Base-by-base conservation (phyloP, 2,113 vertebrate genomes). In the Tympanuchus pallidicinctus region DNA sequence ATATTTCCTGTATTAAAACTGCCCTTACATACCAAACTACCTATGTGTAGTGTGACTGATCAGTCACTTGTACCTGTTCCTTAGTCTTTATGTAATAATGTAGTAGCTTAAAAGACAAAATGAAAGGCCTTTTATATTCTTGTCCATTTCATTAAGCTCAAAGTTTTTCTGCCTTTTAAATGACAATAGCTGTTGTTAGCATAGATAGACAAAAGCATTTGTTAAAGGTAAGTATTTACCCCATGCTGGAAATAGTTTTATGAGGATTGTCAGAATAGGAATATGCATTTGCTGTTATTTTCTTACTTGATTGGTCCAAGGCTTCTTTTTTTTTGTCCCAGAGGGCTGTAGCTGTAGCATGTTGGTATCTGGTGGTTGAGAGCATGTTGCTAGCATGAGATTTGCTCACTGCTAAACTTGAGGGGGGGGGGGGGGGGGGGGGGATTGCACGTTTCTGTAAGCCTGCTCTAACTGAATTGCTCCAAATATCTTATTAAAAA, bases 1-100 rank as follows among this genome's bases (percentile, higher is more conserved):
- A 1, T 60, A 34, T 86, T 93, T 95, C 86, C 83, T 86, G 18
- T 86, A 5, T 64, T 64, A 89, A 93, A 94, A 90, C 61, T 77
- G 11, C 50, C 77, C 50, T 92, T 92, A 84, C 80, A 86, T 81
- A 93, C 73, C 65, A 42, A 66, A 47, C 30, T 45, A 10, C 65
- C 65, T 86, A 13, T 5, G 13, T 61, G 21, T 11, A 3, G 38
- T 2, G 2, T 54, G 79, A 59, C 12, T 74, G 64, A 47, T 64
- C 19, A 7, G 61, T 47, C 64, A 47, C 50, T 75, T 8, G 59
- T 88, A 76, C 11, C 40, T 76, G 3, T 81, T 78, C 10, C 28
- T 73, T 67, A 86, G 38, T 42, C 1, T 7, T 71, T 36, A 52
- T 5, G 1, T 43, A 45, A 64, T n/a, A 25, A 25, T 65, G 5